Evolutionary conservation across 53 echinoderm and acorn worm species (phyloP), one percentile per base, ranked within the genome.

Genomic region (Echinometra lucunter): DNA sequence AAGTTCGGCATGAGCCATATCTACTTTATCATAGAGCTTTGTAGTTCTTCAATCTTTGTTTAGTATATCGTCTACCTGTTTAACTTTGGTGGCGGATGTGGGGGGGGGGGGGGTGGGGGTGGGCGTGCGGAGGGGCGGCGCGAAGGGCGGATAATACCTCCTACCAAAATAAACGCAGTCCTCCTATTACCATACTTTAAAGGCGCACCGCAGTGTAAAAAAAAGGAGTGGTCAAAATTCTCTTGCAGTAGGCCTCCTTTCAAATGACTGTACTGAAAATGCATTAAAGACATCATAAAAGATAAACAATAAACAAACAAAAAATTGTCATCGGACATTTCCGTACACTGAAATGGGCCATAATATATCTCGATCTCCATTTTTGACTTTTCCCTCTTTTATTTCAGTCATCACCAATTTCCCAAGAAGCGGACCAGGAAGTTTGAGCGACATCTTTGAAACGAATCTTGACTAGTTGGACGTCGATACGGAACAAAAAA

Each of bases 351-450:
- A n/a, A n/a, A n/a, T n/a, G n/a, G n/a, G n/a, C n/a, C n/a, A n/a
- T n/a, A n/a, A n/a, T n/a, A n/a, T n/a, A n/a, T n/a, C n/a, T n/a
- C n/a, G n/a, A n/a, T n/a, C n/a, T n/a, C n/a, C n/a, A n/a, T n/a
- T n/a, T n/a, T n/a, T n/a, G n/a, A n/a, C n/a, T n/a, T n/a, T n/a
- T n/a, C n/a, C n/a, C n/a, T n/a, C n/a, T n/a, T n/a, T n/a, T n/a
- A n/a, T 35, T 42, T 78, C 3, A 1, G 55, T 88, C 55, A 53
- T 17, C 55, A 78, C 28, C 45, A 34, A 66, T 60, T 66, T 90
- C 90, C 60, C 90, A 57, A 37, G 90, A 90, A 90, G 66, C 25
- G 2, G 9, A 90, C 63, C 63, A 57, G 90, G 90, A 90, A 90
- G 60, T 90, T 35, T 8, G 11, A 66, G 90, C 90, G 90, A 90